phyloP scores from a whole-genome alignment of 2,797 vertebrate species.

The Gallinago stenura region DNA sequence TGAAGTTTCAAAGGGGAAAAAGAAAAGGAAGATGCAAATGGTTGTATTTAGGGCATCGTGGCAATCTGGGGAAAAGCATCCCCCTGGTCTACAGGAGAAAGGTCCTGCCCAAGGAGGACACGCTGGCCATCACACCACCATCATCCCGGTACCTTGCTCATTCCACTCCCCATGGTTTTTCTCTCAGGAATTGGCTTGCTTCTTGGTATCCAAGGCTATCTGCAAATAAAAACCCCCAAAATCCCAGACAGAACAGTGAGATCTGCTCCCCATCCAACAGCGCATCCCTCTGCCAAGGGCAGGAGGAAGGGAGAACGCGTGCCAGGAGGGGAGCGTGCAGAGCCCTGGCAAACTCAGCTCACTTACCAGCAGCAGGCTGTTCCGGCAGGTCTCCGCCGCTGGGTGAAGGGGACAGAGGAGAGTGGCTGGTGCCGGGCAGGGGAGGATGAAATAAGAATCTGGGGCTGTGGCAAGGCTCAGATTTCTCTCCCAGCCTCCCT shows the following conservation, averaged over 20 bases:
- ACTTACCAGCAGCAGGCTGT: not conserved
- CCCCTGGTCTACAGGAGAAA: not conserved
- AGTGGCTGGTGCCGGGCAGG: rapidly evolving
- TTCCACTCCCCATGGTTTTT: conserved; percentile 88
- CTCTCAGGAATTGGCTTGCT: not conserved
- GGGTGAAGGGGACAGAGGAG: not conserved
- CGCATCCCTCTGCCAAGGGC: not conserved
- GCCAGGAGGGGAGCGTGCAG: not conserved
- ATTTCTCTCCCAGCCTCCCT: not conserved
- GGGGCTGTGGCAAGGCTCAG: not conserved
- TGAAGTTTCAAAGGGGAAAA: not conserved
- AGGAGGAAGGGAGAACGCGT: rapidly evolving
- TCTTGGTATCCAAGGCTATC: not conserved
- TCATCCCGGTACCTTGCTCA: conserved; percentile 86
- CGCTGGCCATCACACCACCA: not conserved
- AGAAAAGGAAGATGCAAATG: not conserved
- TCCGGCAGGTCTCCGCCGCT: rapidly evolving
- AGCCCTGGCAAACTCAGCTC: not conserved
- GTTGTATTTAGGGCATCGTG: rapidly evolving
- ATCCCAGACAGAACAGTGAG: not conserved
- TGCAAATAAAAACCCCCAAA: not conserved
- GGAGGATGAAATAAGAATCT: not conserved
- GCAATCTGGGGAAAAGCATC: not conserved
- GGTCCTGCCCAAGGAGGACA: not conserved
- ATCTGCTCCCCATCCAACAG: not conserved